Base-by-base conservation (phyloP, 2,888 invertebrate genomes). In the Acleris holmiana region DNA sequence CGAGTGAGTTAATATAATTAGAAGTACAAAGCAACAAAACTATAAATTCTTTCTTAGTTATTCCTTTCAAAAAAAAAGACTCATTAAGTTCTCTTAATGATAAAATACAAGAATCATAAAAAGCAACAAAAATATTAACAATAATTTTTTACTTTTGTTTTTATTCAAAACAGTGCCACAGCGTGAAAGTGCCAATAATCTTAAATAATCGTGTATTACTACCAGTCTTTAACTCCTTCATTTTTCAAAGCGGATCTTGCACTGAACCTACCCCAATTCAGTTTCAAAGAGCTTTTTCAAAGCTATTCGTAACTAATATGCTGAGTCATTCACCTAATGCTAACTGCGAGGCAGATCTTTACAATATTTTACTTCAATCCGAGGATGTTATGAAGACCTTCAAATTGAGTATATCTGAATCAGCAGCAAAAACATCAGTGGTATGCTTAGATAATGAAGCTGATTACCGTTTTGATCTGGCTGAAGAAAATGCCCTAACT, bases 241-340 rank as follows among this genome's bases (percentile, higher is more conserved):
- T n/a, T n/a, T n/a, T n/a, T n/a, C 56, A 65, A 29, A 47, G 65
- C 25, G 69, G 66, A 2, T 51, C 46, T 3, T 60, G 68, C 23
- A 48, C 23, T 0, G 68, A 63, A 15, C 67, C 57, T 2, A 58
- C 67, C 17, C 65, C 68, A 17, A 55, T 68, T 4, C 67, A 68
- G 19, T 70, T 68, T 23, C 21, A 2, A 35, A 10, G 66, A 61
- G 66, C 68, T 35, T 68, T 68, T 51, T 68, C 67, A 23, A 68
- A 68, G 40, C 55, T 65, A 5, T 67, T 69, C 57, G 23, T 60
- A 29, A 21, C 57, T 13, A 61, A 63, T 8, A 68, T 67, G 66
- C 21, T 68, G 10, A 65, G 63, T 59, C 61, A 7, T 47, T 50
- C 54, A 10, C 62, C 55, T 1, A 25, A 40, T 23, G 23, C 23